Conservation (phyloP, 2,888 invertebrate genomes). For the Dusona sp. region DNA sequence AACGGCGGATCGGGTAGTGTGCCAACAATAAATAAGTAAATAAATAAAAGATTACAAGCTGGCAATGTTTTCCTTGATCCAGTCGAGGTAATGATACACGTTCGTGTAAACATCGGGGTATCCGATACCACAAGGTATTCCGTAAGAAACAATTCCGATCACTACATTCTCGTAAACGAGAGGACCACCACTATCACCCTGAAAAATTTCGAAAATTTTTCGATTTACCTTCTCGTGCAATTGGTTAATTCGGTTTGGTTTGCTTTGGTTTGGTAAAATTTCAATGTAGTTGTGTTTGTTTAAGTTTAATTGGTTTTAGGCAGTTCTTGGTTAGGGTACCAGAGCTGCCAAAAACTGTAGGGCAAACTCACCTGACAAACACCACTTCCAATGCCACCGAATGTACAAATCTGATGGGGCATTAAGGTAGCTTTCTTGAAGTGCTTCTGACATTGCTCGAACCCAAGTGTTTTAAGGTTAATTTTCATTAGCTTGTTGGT, state of each 20-base stretch:
- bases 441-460: constrained; percentile 1
- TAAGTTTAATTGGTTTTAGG: background rate
- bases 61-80: background rate
- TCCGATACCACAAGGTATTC: constrained; percentile 65
- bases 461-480: constrained; percentile 20
- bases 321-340: background rate
- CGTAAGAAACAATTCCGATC: constrained; percentile 70
- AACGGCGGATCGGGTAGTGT: background rate
- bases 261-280: background rate
- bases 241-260: background rate
- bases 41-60: background rate
- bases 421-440: background rate
- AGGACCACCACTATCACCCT: constrained; percentile 70
- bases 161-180: constrained; percentile 52
- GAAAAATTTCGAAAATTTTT: background rate
- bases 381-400: constrained; percentile 23
- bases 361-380: constrained; percentile 46
- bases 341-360: background rate
- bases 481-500: constrained; percentile 33
- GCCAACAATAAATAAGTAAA: background rate
- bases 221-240: background rate
- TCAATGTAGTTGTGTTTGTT: background rate
- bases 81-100: constrained; percentile 47
- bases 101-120: constrained; percentile 67
- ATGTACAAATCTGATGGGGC: constrained; percentile 52